Percentiles rank a stretch among this genome's conserved stretches.
phyloP scores from a whole-genome alignment of 2,888 invertebrate species.

The Byasa hedistus region DNA sequence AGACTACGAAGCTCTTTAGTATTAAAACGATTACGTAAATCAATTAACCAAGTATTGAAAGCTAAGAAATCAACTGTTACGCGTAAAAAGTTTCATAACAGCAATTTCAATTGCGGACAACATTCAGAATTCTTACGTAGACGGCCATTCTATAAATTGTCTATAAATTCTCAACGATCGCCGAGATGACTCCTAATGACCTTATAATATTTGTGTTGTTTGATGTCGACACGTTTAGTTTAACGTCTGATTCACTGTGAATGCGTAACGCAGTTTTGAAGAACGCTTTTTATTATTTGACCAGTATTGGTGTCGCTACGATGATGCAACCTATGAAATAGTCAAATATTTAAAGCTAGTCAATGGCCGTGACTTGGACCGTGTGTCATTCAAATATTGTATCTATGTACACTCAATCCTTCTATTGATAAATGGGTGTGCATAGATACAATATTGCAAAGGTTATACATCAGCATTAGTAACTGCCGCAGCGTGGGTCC shows the following conservation, averaged over 20 bases:
- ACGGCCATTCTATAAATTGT: conserved; percentile 16
- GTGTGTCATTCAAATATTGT: conserved; percentile 12
- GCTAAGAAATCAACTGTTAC: conserved; percentile 1
- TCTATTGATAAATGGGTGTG: not conserved
- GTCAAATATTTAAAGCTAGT: conserved; percentile 34
- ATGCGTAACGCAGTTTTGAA: conserved; percentile 28
- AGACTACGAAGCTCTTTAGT: not conserved
- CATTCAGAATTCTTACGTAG: conserved; percentile 12
- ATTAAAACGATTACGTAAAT: not conserved
- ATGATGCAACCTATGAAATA: conserved; percentile 35
- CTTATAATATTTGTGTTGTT: conserved; percentile 33
- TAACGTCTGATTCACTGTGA: conserved; percentile 28
- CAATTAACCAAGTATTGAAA: not conserved
- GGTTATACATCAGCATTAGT: not conserved
- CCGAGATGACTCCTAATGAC: conserved; percentile 31
- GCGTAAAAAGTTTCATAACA: not conserved
- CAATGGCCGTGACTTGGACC: conserved; percentile 15
- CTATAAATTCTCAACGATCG: conserved; percentile 26
- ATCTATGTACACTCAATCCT: conserved; percentile 12
- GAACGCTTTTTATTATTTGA: conserved; percentile 27
- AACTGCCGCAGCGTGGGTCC: too few relatives aligned
- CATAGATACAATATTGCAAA: not conserved
- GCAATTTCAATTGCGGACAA: conserved; percentile 2
- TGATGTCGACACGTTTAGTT: conserved; percentile 30
- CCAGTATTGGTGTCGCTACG: conserved; percentile 28